These are phyloP conservation scores for Chlamydotis undulata DNA, from an alignment of 2,113 vertebrate species.

Conservation along the genomic window DNA sequence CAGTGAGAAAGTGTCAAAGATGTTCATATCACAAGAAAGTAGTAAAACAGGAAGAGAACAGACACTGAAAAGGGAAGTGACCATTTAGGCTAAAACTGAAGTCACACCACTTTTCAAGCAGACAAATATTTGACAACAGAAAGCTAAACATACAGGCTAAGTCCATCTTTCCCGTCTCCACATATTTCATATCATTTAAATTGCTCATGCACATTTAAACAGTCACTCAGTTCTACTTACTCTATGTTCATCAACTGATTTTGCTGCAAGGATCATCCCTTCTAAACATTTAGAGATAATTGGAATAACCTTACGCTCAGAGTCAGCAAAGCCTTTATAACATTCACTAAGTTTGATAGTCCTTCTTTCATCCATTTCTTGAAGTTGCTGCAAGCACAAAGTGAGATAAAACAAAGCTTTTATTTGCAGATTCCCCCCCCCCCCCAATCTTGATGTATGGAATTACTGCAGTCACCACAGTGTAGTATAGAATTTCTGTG, in stretches of 20 bases:
- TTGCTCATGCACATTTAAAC: background rate
- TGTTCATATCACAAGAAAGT: background rate
- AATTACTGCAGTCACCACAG: background rate
- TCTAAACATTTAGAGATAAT: conserved; percentile 97
- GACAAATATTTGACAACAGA: background rate
- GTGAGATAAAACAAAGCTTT: background rate
- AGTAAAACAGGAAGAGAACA: background rate
- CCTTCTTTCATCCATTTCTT: conserved; percentile 95
- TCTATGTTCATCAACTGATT: conserved; percentile 91
- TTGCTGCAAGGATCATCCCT: conserved; percentile 95
- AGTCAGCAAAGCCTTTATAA: conserved; percentile 94
- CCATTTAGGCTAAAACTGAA: background rate
- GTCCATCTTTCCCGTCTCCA: background rate
- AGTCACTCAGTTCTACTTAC: conserved; percentile 74
- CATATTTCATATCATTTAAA: background rate
- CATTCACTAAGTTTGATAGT: conserved; percentile 95
- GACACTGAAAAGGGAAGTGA: background rate
- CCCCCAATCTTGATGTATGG: rapidly evolving
- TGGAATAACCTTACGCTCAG: conserved; percentile 93
- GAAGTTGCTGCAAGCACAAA: conserved; percentile 85
- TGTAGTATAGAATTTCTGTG: background rate
- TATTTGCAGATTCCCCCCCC: background rate
- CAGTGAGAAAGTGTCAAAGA: background rate
- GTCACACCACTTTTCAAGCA: background rate
- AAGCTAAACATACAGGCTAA: background rate